Base-by-base conservation (phyloP, 1,140 invertebrate genomes). In the Ceratoteleas bidentatus region DNA sequence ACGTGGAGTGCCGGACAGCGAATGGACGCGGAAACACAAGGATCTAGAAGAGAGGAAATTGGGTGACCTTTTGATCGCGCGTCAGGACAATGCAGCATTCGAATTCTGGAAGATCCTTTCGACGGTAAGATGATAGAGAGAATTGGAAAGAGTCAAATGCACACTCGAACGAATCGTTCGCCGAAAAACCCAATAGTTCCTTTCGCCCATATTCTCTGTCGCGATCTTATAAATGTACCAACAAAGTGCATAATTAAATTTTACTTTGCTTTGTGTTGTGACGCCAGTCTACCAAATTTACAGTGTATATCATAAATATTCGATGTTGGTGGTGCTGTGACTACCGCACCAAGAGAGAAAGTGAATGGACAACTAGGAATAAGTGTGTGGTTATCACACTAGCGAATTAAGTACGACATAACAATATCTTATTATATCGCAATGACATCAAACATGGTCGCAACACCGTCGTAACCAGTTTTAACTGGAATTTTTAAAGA, bases 121-220 rank as follows among this genome's bases (percentile, higher is more conserved):
- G 50, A 50, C 15, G 53, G 50, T 73, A 77, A 82, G 79, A 77
- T 53, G 79, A 82, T 49, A 76, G 66, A 73, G 60, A 32, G 73
- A 77, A 76, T 77, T 68, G 61, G 43, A 76, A 75, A 72, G 79
- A 81, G 72, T 65, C 79, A 70, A 66, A 72, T 66, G 73, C 68
- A 68, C 57, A 47, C 61, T 74, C 60, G 32, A 72, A 75, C 66
- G 53, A 75, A 66, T 65, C 70, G 65, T 16, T 43, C 36, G 11
- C 40, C 53, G 15, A 72, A 78, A 50, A 60, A 65, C n/a, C 14
- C 47, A 15, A 6, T 10, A 11, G 7, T 6, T 52, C 32, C 32
- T 13, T 6, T 60, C 49, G 4, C 13, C 52, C 40, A 57, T 33
- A 52, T 53, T 65, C 40, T 34, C 16, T 16, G 34, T 43, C 14